Conservation (phyloP, 2,797 vertebrate genomes). For the Schizopygopsis pylzovi region DNA sequence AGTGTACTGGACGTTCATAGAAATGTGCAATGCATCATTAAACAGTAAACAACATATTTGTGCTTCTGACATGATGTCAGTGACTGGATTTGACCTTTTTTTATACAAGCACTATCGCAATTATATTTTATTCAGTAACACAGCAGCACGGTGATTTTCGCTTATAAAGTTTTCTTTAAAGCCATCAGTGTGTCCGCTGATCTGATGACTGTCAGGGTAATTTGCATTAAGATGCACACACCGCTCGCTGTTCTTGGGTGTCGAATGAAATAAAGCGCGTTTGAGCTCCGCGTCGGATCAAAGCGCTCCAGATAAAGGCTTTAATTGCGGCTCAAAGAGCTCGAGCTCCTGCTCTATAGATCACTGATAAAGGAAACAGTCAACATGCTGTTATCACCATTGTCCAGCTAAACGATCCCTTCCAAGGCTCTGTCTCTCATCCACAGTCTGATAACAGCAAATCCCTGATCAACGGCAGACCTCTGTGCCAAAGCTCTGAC, state of each 20-base stretch:
- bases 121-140: neutral
- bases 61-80: neutral
- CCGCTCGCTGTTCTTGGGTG: neutral
- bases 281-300: conserved; percentile 65
- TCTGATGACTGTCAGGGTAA: neutral
- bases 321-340: conserved; percentile 63
- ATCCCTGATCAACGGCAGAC: conserved; percentile 19
- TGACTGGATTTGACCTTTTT: neutral
- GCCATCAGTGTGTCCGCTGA: neutral
- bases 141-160: neutral
- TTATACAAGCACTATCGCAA: too few relatives aligned
- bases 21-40: neutral
- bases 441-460: neutral
- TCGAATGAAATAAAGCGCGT: neutral
- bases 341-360: conserved; percentile 66
- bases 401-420: conserved; percentile 74
- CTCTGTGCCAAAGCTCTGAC: neutral
- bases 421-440: conserved; percentile 64
- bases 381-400: conserved; percentile 71
- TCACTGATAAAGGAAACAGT: conserved; percentile 72
- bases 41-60: neutral
- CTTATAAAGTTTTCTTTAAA: neutral
- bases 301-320: conserved; percentile 71
- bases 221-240: neutral
- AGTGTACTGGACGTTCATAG: neutral